phyloP scores from a whole-genome alignment of 2,113 vertebrate genomes.

The Bufo bufo region DNA sequence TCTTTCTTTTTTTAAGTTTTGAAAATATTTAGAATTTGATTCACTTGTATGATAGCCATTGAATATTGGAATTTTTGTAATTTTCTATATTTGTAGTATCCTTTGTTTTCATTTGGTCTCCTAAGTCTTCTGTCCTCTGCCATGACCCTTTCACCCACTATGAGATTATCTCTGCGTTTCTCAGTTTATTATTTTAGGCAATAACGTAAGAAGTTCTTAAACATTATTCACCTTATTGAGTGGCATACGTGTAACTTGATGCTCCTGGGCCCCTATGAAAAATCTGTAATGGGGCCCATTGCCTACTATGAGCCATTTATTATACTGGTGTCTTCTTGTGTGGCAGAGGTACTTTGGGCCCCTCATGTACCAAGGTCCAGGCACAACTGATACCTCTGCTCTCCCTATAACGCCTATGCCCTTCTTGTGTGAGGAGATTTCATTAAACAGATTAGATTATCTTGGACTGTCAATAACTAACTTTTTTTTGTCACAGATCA shows the following conservation, averaged over 20 bases:
- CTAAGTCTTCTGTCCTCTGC: neutral
- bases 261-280: neutral
- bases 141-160: neutral
- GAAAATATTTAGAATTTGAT: constrained; percentile 17
- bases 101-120: neutral
- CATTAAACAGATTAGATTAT: neutral
- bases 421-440: neutral
- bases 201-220: neutral
- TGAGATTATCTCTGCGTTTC: neutral
- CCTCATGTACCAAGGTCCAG: neutral
- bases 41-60: neutral
- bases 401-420: neutral
- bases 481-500: neutral
- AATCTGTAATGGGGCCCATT: neutral
- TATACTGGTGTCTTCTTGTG: neutral
- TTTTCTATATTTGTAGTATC: neutral
- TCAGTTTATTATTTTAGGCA: neutral
- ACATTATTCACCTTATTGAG: neutral
- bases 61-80: neutral
- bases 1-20: neutral
- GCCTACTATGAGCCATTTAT: neutral
- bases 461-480: neutral
- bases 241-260: neutral
- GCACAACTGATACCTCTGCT: neutral
- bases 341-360: neutral